Evolutionary conservation across 37 sponge, comb jelly and placozoan species (phyloP).

Genomic region (Corticium candelabrum): DNA sequence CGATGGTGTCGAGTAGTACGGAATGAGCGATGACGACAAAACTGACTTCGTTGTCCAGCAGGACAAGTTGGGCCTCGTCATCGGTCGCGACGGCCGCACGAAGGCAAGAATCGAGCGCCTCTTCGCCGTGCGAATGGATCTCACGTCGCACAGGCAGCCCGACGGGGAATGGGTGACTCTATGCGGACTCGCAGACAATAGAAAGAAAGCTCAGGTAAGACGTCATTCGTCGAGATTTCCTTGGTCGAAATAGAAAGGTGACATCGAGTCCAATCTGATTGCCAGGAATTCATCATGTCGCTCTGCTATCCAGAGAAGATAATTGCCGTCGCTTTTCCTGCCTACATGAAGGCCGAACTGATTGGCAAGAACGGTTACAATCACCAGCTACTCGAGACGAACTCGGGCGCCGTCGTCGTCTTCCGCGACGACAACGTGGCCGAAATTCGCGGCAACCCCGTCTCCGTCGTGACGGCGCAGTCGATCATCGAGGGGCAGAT

Average conservation of each 20-base stretch:
- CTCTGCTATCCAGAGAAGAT: background rate
- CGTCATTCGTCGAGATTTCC: background rate
- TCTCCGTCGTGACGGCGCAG: background rate
- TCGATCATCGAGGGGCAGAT: background rate
- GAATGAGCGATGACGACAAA: too few species aligned
- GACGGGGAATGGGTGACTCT: slow-evolving; percentile 28
- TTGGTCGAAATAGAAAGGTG: background rate
- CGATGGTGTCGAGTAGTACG: too few species aligned
- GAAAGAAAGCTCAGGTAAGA: slow-evolving; percentile 9
- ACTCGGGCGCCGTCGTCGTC: background rate
- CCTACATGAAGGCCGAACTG: background rate
- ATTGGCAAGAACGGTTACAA: background rate
- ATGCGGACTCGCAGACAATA: background rate
- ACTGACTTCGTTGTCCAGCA: too few species aligned
- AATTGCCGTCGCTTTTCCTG: background rate
- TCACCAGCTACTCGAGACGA: background rate
- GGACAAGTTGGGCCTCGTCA: background rate
- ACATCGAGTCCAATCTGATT: too few species aligned
- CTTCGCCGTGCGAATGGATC: slow-evolving; percentile 17
- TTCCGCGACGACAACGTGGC: slow-evolving; percentile 1
- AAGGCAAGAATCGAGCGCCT: slow-evolving; percentile 13
- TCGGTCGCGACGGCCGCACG: background rate
- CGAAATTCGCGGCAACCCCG: background rate
- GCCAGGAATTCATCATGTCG: background rate
- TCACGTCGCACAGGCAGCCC: background rate